Evolutionary conservation across 2,888 invertebrate genomes (phyloP).

Genomic region (Thysanoteuthis rhombus): DNA sequence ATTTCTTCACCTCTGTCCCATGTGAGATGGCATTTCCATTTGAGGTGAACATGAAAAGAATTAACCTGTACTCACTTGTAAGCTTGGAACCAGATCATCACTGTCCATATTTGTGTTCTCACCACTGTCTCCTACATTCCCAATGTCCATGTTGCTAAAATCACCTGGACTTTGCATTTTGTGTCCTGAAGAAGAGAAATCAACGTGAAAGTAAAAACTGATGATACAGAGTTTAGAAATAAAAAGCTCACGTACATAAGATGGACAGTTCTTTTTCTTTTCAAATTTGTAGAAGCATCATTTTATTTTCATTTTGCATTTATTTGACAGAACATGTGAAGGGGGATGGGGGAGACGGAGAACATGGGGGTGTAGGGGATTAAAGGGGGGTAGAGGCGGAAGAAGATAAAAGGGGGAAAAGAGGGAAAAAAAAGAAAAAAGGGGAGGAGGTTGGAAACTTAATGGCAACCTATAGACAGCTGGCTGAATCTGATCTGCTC

Average conservation of each 20-base stretch:
- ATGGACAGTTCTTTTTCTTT: background rate
- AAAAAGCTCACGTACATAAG: background rate
- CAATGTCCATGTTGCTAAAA: constrained; percentile 62
- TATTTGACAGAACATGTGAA: no score
- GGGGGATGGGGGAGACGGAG: no score
- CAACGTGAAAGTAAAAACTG: background rate
- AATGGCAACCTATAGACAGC: no score
- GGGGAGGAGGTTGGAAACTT: no score
- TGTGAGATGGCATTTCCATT: background rate
- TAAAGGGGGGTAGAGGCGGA: no score
- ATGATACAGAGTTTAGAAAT: background rate
- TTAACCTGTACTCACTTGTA: constrained; percentile 49
- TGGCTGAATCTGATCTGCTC: no score
- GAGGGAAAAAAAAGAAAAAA: no score
- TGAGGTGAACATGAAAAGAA: background rate
- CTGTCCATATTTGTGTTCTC: constrained; percentile 62
- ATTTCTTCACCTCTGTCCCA: no score
- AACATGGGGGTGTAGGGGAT: no score
- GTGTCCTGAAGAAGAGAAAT: constrained; percentile 38
- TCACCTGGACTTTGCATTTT: constrained; percentile 53
- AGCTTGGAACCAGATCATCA: constrained; percentile 62
- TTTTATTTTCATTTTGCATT: no score
- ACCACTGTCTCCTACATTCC: constrained; percentile 45
- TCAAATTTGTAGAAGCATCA: no score
- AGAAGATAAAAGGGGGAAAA: no score